Percentiles rank a stretch among this genome's conserved stretches.
These are phyloP conservation scores for Okapia johnstoni DNA, from an alignment of 2,113 vertebrate species.

Conservation along the genomic window DNA sequence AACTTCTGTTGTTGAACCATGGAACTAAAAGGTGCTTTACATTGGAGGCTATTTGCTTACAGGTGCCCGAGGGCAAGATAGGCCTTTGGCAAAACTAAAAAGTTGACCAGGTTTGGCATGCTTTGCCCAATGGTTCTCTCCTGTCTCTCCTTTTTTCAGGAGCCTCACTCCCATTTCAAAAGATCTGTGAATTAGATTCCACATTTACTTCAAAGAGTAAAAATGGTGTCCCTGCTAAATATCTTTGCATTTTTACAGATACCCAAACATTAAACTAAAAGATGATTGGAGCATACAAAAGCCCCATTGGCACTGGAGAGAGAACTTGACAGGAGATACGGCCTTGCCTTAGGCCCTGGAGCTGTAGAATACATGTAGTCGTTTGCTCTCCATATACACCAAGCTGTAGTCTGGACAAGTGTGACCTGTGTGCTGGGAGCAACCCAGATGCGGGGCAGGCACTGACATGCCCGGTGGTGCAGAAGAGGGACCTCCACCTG, in stretches of 20 bases:
- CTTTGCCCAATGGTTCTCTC: not conserved
- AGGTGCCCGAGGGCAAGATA: not conserved
- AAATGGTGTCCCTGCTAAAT: not conserved
- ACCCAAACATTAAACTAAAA: not conserved
- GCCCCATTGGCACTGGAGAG: not conserved
- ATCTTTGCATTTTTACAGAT: not conserved
- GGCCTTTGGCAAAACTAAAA: not conserved
- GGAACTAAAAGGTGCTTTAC: not conserved
- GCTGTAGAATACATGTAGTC: not conserved
- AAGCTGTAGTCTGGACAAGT: not conserved
- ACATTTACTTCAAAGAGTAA: not conserved
- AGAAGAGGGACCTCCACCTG: not conserved
- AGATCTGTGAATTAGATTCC: not conserved
- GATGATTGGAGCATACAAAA: not conserved
- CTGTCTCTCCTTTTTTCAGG: not conserved
- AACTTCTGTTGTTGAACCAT: not conserved
- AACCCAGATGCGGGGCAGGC: not conserved
- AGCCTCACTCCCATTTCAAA: not conserved
- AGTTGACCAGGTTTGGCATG: not conserved
- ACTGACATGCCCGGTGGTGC: not conserved
- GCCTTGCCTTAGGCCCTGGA: not conserved
- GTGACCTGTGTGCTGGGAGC: not conserved
- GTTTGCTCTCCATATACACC: not conserved
- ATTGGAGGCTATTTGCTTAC: not conserved
- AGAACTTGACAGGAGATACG: not conserved